Conservation (phyloP, 2,888 invertebrate species). For the Cenopis cana region DNA sequence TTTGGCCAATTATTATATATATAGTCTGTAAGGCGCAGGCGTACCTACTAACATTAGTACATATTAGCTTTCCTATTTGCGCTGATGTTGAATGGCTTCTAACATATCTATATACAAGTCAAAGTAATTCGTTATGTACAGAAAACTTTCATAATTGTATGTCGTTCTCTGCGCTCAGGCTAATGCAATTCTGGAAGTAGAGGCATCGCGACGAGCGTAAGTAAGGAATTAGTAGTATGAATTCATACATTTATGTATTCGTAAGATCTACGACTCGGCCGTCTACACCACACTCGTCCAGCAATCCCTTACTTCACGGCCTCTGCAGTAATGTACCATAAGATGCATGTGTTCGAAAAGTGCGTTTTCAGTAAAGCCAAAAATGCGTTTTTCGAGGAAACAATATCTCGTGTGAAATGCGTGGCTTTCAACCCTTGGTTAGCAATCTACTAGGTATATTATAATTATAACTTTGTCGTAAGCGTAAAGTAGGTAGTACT, state of each 20-base stretch:
- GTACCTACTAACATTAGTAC: neutral
- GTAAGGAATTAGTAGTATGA: slow-evolving; percentile 55
- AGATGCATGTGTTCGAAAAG: too few species aligned
- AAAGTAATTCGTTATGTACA: slow-evolving; percentile 59
- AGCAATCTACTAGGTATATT: too few species aligned
- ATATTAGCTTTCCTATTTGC: neutral
- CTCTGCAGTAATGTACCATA: too few species aligned
- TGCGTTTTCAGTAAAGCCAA: too few species aligned
- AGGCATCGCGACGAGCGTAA: slow-evolving; percentile 58
- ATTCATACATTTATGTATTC: slow-evolving; percentile 45
- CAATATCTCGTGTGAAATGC: too few species aligned
- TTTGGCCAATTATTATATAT: neutral
- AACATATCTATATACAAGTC: slow-evolving; percentile 55
- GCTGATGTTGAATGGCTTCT: slow-evolving; percentile 33
- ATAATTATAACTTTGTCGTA: too few species aligned
- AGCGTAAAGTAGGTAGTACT: too few species aligned
- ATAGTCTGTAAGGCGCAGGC: neutral
- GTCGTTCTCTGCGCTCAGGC: slow-evolving; percentile 48
- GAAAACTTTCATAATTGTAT: slow-evolving; percentile 59
- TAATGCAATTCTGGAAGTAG: slow-evolving; percentile 61
- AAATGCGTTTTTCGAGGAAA: too few species aligned
- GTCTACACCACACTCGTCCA: too few species aligned
- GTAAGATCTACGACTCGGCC: too few species aligned
- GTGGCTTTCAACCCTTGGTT: too few species aligned
- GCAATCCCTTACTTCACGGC: too few species aligned